Conservation (phyloP, 2,113 vertebrate genomes). For the Percina caprodes region DNA sequence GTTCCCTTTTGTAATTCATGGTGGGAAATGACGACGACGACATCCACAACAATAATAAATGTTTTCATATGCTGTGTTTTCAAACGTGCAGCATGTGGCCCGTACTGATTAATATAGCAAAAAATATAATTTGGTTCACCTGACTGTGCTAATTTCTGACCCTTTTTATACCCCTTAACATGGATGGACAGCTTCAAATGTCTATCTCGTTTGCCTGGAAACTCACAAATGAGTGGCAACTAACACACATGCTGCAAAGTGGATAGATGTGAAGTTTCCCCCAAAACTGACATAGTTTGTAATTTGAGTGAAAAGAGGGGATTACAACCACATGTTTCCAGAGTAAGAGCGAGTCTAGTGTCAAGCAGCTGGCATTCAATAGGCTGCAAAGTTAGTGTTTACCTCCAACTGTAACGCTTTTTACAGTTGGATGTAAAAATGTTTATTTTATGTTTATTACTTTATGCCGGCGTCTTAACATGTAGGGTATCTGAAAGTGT, state of each 20-base stretch:
- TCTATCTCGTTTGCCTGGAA: slow-evolving; percentile 45
- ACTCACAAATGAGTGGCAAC: slow-evolving; percentile 68
- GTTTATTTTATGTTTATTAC: not conserved
- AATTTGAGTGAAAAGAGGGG: slow-evolving; percentile 70
- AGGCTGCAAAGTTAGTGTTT: slow-evolving; percentile 30
- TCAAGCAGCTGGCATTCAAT: slow-evolving; percentile 59
- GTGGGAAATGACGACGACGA: not conserved
- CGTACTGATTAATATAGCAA: not conserved
- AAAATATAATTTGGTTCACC: not conserved
- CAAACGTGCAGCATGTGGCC: not conserved
- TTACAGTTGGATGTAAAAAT: slow-evolving; percentile 24
- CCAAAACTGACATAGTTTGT: slow-evolving; percentile 69
- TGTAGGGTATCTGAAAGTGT: slow-evolving; percentile 23
- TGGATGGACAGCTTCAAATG: slow-evolving; percentile 37
- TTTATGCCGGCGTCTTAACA: slow-evolving; percentile 5
- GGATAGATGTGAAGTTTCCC: slow-evolving; percentile 57
- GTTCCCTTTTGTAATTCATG: not conserved
- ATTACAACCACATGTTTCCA: slow-evolving; percentile 77
- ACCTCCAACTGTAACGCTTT: not conserved
- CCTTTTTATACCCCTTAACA: not conserved
- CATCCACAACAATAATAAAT: not conserved
- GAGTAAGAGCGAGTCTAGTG: slow-evolving; percentile 36
- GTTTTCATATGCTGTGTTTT: not conserved
- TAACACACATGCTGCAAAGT: slow-evolving; percentile 65
- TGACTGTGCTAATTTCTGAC: not conserved